Evolutionary conservation across 2,888 invertebrate genomes (phyloP).

Genomic region (Rhamphomyia laevipes): DNA sequence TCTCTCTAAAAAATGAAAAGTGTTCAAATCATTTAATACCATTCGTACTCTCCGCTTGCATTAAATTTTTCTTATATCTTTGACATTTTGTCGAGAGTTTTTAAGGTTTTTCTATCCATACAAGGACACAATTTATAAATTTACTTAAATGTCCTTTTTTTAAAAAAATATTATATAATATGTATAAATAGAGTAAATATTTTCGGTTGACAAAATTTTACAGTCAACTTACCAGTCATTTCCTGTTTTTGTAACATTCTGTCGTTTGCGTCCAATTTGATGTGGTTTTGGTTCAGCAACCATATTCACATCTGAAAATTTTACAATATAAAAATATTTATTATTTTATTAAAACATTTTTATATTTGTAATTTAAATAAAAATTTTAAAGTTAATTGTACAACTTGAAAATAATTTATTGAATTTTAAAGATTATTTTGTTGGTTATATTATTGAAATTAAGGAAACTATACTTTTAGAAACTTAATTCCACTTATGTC

Average conservation of each 20-base stretch:
- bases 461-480: no score
- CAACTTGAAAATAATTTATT: neutral
- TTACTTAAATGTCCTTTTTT: no score
- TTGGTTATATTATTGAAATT: no score
- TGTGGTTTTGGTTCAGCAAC: constrained; percentile 57
- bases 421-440: neutral
- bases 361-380: neutral
- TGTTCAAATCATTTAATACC: no score
- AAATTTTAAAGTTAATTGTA: neutral
- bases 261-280: constrained; percentile 48
- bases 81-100: no score
- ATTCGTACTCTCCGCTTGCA: no score
- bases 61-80: no score
- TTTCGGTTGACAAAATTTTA: constrained; percentile 7
- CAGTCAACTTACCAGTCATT: constrained; percentile 45
- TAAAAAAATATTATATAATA: neutral
- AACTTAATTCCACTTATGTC: no score
- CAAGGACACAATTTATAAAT: no score
- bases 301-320: constrained; percentile 52
- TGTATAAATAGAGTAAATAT: neutral
- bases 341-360: neutral
- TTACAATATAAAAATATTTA: constrained; percentile 7
- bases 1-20: no score
- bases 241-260: constrained; percentile 48
- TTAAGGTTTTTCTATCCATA: no score